Evolutionary conservation across 2,888 invertebrate genomes (phyloP), one percentile per base, ranked within the genome.

Genomic region (Lycia hirtaria): DNA sequence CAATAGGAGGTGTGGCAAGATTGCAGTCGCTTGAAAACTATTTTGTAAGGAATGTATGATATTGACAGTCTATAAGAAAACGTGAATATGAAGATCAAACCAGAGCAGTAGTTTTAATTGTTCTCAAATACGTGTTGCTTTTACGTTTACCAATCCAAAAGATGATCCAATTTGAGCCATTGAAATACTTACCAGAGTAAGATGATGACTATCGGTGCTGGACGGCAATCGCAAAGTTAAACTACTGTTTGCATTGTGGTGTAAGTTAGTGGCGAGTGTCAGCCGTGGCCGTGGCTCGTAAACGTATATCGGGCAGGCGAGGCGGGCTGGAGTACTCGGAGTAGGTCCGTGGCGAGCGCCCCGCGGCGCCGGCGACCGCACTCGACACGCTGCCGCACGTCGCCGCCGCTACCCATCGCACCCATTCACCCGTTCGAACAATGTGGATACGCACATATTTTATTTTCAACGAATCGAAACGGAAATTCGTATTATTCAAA

Each of bases 331-430:
- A 67, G 72, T 44, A 56, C 76, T 76, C 69, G 75, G 73, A 73
- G 69, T 54, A 54, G 62, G 60, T 52, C 54, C 55, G 52, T 26
- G 58, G 65, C 65, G 61, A 51, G 68, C 79, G 85, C 88, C 89
- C 89, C 89, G 88, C 88, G 88, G 91, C 90, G 89, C 88, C 88
- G 88, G 91, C 90, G 89, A 89, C 90, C 91, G 88, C 89, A 88
- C 88, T 88, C 89, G 87, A 87, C 91, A 87, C 88, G 89, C 85
- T 75, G 83, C 82, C 82, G 89, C 89, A 88, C 89, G 90, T 87
- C 88, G 88, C 82, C 88, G 87, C 80, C 85, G 84, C 88, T 85
- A 81, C 80, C 85, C 87, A 88, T 88, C 88, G 90, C 89, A 91
- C 87, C 88, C 90, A 87, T 88, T 89, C 88, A 88, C 75, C 79